These are phyloP conservation scores for Leucoptera coffeella DNA, from an alignment of 2,888 invertebrate species.

Conservation along the genomic window DNA sequence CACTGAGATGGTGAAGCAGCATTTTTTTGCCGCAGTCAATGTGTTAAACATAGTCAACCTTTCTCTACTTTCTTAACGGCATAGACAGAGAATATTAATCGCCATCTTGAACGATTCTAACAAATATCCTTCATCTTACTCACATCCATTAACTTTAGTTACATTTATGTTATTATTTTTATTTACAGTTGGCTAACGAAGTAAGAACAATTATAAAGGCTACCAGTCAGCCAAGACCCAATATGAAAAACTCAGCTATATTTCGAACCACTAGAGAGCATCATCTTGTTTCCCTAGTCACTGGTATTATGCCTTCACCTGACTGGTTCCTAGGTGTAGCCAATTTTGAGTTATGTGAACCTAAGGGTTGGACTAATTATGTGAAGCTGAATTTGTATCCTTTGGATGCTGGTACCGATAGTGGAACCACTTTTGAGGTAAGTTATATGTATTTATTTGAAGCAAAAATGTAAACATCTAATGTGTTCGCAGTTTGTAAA, in stretches of 20 bases:
- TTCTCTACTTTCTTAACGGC: too few species aligned
- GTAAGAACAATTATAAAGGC: slow-evolving; percentile 38
- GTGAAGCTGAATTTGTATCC: slow-evolving; percentile 82
- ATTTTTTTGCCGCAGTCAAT: too few species aligned
- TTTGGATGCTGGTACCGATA: slow-evolving; percentile 93
- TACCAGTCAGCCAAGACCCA: slow-evolving; percentile 19
- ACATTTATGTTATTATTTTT: too few species aligned
- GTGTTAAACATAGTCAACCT: too few species aligned
- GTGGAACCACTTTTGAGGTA: slow-evolving; percentile 84
- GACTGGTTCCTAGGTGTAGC: slow-evolving; percentile 97
- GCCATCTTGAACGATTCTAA: too few species aligned
- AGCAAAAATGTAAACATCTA: too few species aligned
- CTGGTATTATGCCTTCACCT: slow-evolving; percentile 58
- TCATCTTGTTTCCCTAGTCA: slow-evolving; percentile 29
- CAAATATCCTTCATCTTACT: neutral
- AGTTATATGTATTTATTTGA: slow-evolving; percentile 11
- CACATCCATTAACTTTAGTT: neutral
- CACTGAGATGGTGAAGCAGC: too few species aligned
- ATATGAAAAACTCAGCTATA: slow-evolving; percentile 19
- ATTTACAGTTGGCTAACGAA: slow-evolving; percentile 16
- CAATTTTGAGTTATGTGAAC: slow-evolving; percentile 79
- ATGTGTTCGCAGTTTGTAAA: too few species aligned
- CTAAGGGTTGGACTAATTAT: slow-evolving; percentile 70
- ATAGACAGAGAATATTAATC: too few species aligned
- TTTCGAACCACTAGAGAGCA: slow-evolving; percentile 26